A percentile compares a stretch with the other conserved stretches of the same genome.
These are phyloP conservation scores for Lasioglossum leucozonium DNA, from an alignment of 2,888 invertebrate genomes.

Conservation along the genomic window DNA sequence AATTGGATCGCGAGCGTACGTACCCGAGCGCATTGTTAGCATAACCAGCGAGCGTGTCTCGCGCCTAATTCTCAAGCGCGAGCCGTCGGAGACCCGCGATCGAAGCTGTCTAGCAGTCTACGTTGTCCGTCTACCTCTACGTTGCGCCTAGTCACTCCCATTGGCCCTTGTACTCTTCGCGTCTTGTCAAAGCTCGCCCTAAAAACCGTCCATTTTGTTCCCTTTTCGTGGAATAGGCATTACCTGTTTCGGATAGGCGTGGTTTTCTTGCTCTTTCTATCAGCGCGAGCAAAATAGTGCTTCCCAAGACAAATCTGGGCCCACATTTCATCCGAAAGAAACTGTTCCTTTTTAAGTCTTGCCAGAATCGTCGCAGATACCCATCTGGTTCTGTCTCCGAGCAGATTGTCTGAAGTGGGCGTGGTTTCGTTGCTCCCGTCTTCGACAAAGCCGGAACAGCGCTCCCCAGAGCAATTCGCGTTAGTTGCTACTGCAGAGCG, in stretches of 20 bases:
- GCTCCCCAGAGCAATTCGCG: not conserved
- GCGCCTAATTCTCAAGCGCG: constrained; percentile 14
- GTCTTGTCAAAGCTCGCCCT: not conserved
- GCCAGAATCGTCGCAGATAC: not conserved
- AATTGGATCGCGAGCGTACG: constrained; percentile 58
- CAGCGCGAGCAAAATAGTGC: not conserved
- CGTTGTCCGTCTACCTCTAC: not conserved
- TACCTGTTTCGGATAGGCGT: not conserved
- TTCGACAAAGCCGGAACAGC: not conserved
- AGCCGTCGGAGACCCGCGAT: not conserved
- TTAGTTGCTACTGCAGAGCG: not conserved
- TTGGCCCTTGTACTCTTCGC: not conserved
- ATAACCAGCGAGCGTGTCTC: constrained; percentile 57
- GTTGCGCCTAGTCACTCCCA: not conserved
- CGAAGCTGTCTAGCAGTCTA: not conserved
- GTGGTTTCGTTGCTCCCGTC: not conserved
- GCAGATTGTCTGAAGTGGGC: not conserved
- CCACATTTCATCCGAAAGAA: not conserved
- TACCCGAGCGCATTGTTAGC: constrained; percentile 53
- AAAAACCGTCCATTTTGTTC: not conserved
- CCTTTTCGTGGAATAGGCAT: not conserved
- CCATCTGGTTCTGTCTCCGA: not conserved
- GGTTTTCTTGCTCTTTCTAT: not conserved
- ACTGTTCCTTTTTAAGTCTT: not conserved
- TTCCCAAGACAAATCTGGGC: no score